phyloP scores from a whole-genome alignment of 2,888 invertebrate species.

The Anthrax anthrax region DNA sequence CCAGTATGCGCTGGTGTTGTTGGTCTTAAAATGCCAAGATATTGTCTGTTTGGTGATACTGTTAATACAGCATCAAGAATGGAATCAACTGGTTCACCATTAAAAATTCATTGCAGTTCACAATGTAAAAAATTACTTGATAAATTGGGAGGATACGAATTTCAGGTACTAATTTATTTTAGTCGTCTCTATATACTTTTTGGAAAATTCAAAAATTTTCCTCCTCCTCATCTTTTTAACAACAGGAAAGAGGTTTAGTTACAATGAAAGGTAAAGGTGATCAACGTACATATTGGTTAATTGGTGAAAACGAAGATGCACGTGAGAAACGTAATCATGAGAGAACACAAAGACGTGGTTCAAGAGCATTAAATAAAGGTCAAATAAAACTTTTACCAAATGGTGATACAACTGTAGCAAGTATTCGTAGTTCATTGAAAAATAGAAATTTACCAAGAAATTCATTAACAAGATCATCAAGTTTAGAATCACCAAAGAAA shows the following conservation, averaged over 20 bases:
- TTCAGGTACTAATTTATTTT: slow-evolving; percentile 19
- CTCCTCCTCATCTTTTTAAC: too few species aligned
- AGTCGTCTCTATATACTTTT: neutral
- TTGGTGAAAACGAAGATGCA: slow-evolving; percentile 54
- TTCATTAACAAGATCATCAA: slow-evolving; percentile 52
- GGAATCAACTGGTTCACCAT: slow-evolving; percentile 71
- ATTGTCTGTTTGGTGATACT: slow-evolving; percentile 85
- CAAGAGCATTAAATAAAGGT: slow-evolving; percentile 31
- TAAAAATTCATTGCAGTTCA: slow-evolving; percentile 70
- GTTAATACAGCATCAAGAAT: slow-evolving; percentile 82
- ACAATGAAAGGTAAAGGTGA: slow-evolving; percentile 76
- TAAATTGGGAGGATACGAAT: slow-evolving; percentile 59
- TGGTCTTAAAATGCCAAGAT: slow-evolving; percentile 84
- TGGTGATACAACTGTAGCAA: slow-evolving; percentile 19
- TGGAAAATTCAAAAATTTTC: neutral
- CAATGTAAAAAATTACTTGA: slow-evolving; percentile 55
- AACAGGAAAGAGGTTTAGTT: slow-evolving; percentile 62
- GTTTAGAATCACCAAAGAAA: slow-evolving; percentile 71
- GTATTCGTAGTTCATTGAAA: slow-evolving; percentile 54
- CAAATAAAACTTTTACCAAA: slow-evolving; percentile 25
- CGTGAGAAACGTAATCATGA: slow-evolving; percentile 41
- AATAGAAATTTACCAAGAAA: slow-evolving; percentile 44
- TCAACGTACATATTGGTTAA: slow-evolving; percentile 67
- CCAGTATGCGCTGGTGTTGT: slow-evolving; percentile 89
- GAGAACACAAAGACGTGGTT: slow-evolving; percentile 36